These are phyloP conservation scores for Drosophila leonis DNA, from an alignment of 2,888 invertebrate genomes.

Conservation along the genomic window DNA sequence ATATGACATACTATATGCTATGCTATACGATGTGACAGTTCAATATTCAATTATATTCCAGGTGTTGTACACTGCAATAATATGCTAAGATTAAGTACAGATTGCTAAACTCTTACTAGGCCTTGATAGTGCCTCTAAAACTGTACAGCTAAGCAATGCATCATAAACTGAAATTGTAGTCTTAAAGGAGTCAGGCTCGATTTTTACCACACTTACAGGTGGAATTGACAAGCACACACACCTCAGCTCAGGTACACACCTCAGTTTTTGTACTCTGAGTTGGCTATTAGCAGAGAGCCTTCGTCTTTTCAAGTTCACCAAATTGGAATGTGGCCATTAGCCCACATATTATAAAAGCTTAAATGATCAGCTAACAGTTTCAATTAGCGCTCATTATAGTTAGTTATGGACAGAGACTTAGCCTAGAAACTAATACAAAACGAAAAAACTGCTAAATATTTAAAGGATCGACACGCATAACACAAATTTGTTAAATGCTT, in stretches of 20 bases:
- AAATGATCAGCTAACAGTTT: not conserved
- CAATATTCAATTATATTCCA: too few relatives aligned
- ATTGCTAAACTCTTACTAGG: too few relatives aligned
- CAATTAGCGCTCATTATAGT: not conserved
- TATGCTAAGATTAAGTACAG: too few relatives aligned
- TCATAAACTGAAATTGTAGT: not conserved
- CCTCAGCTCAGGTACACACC: not conserved
- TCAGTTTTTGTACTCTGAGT: not conserved
- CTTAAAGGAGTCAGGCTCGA: not conserved
- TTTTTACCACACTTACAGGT: not conserved
- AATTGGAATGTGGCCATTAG: not conserved
- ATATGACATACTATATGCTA: not conserved
- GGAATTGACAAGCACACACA: not conserved
- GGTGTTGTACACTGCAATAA: too few relatives aligned
- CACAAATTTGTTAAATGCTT: not conserved
- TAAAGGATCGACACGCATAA: not conserved
- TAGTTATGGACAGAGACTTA: not conserved
- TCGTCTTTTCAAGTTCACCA: not conserved
- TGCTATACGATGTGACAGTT: not conserved
- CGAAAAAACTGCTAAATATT: not conserved
- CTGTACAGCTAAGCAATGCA: too few relatives aligned
- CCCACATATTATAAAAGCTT: slow-evolving; percentile 1
- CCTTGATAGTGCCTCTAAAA: too few relatives aligned
- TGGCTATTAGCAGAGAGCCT: not conserved
- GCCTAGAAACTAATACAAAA: slow-evolving; percentile 2